Conservation (phyloP, 2,797 vertebrate species). For the Enteromius paludinosus region DNA sequence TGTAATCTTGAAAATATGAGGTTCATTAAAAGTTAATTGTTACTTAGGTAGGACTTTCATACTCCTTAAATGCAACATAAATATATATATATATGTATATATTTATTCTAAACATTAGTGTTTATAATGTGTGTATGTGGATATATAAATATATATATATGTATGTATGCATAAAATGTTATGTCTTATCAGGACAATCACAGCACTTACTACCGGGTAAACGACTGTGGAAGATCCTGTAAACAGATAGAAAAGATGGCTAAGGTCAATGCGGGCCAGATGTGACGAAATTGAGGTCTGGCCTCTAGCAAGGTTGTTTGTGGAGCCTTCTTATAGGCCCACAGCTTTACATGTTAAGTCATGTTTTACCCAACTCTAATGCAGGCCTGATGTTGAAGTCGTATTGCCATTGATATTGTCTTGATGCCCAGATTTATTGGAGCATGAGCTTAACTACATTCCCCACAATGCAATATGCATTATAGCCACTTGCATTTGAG, state of each 20-base stretch:
- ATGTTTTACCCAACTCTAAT: conserved; percentile 30
- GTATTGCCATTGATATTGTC: conserved; percentile 29
- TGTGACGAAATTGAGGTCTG: neutral
- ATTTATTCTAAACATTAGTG: neutral
- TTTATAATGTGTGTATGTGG: neutral
- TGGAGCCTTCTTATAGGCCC: conserved; percentile 35
- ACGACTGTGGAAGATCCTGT: neutral
- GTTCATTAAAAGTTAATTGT: neutral
- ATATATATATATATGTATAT: neutral
- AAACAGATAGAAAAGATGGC: neutral
- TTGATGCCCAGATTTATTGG: conserved; percentile 34
- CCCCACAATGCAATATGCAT: conserved; percentile 50
- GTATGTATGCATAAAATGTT: accelerated
- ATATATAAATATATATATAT: neutral
- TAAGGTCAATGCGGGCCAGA: neutral
- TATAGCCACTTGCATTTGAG: conserved; percentile 39
- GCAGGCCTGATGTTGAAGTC: conserved; percentile 43
- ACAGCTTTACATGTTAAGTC: conserved; percentile 20
- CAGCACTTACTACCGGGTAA: neutral
- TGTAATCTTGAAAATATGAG: neutral
- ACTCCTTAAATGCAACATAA: neutral
- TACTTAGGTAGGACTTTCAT: neutral
- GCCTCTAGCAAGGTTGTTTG: conserved; percentile 17
- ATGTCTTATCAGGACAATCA: neutral
- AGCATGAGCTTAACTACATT: conserved; percentile 52